These are phyloP conservation scores for Ephydatia muelleri DNA, from an alignment of 37 sponge, comb jelly and placozoan genomes.

Conservation along the genomic window DNA sequence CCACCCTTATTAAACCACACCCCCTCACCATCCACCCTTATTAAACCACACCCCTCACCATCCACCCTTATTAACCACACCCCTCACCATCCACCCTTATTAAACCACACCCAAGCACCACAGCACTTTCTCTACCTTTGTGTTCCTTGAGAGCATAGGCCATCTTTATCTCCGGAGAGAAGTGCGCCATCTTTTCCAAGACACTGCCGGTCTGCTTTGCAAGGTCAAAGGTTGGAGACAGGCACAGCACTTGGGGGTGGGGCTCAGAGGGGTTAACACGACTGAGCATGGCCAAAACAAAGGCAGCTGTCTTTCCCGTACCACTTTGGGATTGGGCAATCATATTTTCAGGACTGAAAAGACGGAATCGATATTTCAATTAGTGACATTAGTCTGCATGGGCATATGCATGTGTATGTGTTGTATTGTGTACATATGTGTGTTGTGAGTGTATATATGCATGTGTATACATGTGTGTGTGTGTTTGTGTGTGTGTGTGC, in stretches of 20 bases:
- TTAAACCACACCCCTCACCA: no score
- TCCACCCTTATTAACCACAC: not conserved
- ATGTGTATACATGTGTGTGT: not conserved
- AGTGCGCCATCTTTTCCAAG: conserved; percentile 78
- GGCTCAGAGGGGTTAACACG: conserved; percentile 69
- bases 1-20: no score
- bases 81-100: not conserved
- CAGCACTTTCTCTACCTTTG: conserved; percentile 56
- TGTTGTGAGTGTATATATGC: not conserved
- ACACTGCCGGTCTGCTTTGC: conserved; percentile 91
- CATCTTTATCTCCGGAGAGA: conserved; percentile 54
- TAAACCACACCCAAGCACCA: not conserved
- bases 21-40: no score
- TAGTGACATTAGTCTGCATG: no score
- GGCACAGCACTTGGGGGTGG: conserved; percentile 84
- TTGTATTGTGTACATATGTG: not conserved
- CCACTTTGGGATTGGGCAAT: conserved; percentile 98
- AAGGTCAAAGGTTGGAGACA: conserved; percentile 95
- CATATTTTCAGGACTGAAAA: conserved; percentile 65
- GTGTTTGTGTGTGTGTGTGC: not conserved
- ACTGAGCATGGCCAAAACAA: conserved; percentile 87
- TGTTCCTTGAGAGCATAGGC: conserved; percentile 80
- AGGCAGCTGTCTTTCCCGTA: conserved; percentile 98
- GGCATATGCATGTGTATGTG: not conserved
- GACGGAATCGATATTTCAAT: no score